Evolutionary conservation across 2,797 vertebrate genomes (phyloP), one percentile per base, ranked within the genome.

Genomic region (Ceryle rudis): DNA sequence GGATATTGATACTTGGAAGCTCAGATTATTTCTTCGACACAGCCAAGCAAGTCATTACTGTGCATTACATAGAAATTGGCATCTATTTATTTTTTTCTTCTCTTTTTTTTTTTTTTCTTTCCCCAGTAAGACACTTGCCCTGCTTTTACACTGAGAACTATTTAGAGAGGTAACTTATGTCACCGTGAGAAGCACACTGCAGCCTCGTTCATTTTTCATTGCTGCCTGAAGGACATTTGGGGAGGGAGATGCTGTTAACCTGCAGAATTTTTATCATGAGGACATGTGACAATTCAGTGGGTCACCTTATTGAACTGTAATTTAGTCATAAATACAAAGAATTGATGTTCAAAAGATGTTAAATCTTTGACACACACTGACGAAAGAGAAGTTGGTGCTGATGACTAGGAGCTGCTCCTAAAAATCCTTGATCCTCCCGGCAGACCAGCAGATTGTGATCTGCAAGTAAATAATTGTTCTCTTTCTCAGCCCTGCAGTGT

Each of bases 141-240:
- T 89, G 73, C 77, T 96, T 96, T 96, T 97, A 75, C 86, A 93
- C 97, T 54, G 83, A 96, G 81, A 69, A 67, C 66, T 90, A 44
- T 88, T 96, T 87, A 70, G 82, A 29, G 52, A 95, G 90, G 95
- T 96, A 97, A 95, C 92, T 97, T 86, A 61, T 94, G 96, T 97
- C 92, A 92, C 81, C 79, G 70, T 4, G 19, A 81, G 84, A 77
- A 97, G 89, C 82, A 88, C 87, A 66, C 86, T 78, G 78, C 74
- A 93, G 81, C 89, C 95, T 93, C 61, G 33, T 90, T 94, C 93
- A 94, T 97, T 97, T 98, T 95, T 97, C 97, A 97, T 51, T 89
- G 82, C 66, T 97, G 70, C 91, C 96, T 95, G 95, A 97, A 98
- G 96, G 97, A 95, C 86, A 39, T 89, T 77, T 90, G n/a, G 23